Evolutionary conservation across 2,888 invertebrate genomes (phyloP), one percentile per base, ranked within the genome.

Genomic region (Maniola hyperantus): DNA sequence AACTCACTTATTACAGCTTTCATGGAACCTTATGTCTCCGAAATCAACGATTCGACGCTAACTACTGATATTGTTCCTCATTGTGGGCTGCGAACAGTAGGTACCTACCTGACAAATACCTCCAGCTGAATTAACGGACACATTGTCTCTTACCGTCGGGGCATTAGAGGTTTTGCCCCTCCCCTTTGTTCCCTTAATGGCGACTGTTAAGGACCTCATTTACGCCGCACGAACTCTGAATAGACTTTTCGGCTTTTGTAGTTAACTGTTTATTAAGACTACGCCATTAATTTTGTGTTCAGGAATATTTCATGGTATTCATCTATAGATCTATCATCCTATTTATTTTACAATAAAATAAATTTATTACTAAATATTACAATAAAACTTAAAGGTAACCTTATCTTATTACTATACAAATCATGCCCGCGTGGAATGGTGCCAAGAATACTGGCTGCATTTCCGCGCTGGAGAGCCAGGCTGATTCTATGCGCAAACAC

Each of bases 151-250:
- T 66, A 76, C 72, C 71, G 72, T 64, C 69, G 68, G 69, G 74
- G 77, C 78, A 81, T 83, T 83, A 78, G 79, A 77, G 78, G 80
- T 82, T 80, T 79, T 74, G 72, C 73, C 73, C 72, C 72, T 62
- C 72, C 71, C 74, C 78, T 83, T 85, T 86, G 84, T 85, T 82
- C 75, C 72, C 77, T 79, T 85, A 84, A 86, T 86, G 82, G 80
- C 79, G 69, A 79, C 79, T 78, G 76, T 83, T 83, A 79, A 81
- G 81, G 73, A 77, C 76, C 75, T 78, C 78, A 79, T 81, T 81
- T 75, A 76, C 75, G 72, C 68, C 75, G 73, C 75, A 77, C 72
- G 74, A 73, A 65, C 71, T 71, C 71, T 76, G 72, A 77, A 74
- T 74, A 77, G 76, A 77, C 66, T 71, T 71, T 70, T 69, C 59